These are phyloP conservation scores for Dichetophora obliterata DNA, from an alignment of 2,888 invertebrate genomes.

Conservation along the genomic window DNA sequence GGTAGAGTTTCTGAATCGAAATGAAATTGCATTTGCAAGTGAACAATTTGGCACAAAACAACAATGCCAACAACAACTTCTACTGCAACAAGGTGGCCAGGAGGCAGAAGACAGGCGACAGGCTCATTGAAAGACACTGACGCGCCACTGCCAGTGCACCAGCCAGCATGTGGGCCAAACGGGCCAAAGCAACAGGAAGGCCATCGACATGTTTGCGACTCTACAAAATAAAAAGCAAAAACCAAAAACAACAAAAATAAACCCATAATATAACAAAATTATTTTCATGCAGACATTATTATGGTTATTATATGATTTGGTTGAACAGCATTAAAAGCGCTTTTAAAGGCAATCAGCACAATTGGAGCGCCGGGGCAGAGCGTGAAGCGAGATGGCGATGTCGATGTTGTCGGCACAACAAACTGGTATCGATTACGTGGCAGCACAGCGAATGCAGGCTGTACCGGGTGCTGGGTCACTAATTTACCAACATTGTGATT, in stretches of 20 bases:
- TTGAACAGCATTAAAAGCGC: conserved; percentile 16
- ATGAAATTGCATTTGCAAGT: conserved; percentile 47
- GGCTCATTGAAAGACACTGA: conserved; percentile 19
- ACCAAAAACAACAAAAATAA: no score
- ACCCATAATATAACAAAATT: conserved; percentile 29
- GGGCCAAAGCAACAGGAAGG: background rate
- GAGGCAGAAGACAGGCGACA: conserved; percentile 39
- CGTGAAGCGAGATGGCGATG: background rate
- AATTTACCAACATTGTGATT: conserved; percentile 24
- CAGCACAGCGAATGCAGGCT: background rate
- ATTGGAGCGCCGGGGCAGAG: background rate
- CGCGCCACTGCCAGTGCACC: background rate
- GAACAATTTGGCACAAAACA: conserved; percentile 43
- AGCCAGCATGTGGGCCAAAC: background rate
- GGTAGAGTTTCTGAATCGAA: conserved; percentile 6
- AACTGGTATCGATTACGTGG: conserved; percentile 4
- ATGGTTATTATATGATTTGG: conserved; percentile 15
- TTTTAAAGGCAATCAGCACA: background rate
- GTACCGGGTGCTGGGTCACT: background rate
- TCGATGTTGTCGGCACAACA: background rate
- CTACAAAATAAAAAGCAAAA: no score
- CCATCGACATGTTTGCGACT: background rate
- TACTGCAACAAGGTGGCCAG: background rate
- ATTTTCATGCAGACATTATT: conserved; percentile 25
- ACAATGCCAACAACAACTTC: background rate